Evolutionary conservation across 2,113 vertebrate species (phyloP).

Genomic region (Oryctolagus cuniculus): DNA sequence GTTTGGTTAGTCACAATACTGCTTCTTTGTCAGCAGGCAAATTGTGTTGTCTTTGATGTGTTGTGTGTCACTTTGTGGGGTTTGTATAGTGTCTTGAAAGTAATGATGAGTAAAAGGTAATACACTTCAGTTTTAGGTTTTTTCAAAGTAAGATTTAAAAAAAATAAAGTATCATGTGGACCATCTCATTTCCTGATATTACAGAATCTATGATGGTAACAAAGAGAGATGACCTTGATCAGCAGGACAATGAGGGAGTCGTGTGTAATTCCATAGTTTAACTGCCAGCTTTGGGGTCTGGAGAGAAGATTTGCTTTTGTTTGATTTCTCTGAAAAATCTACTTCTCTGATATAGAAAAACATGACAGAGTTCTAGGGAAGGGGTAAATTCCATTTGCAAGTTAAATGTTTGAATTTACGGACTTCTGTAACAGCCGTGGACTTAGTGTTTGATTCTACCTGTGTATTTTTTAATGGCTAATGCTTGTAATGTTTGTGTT

Average conservation of each 20-base stretch:
- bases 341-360: background rate
- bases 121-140: conserved; percentile 28
- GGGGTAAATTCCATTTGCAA: background rate
- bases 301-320: background rate
- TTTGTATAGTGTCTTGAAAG: background rate
- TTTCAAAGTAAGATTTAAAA: background rate
- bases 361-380: background rate
- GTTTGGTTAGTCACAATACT: background rate
- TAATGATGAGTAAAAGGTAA: background rate
- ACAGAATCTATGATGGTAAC: background rate
- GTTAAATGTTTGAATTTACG: background rate
- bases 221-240: background rate
- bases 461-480: background rate
- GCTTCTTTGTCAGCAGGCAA: background rate
- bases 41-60: background rate
- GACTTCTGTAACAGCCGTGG: background rate
- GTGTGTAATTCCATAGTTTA: background rate
- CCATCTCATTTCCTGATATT: conserved; percentile 1
- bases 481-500: background rate
- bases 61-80: background rate
- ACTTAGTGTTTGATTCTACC: background rate
- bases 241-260: background rate
- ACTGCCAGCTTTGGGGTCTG: background rate
- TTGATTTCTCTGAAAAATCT: conserved; percentile 42
- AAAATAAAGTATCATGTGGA: background rate